Evolutionary conservation across 2,797 vertebrate genomes (phyloP).

Genomic region (Thunnus albacares): DNA sequence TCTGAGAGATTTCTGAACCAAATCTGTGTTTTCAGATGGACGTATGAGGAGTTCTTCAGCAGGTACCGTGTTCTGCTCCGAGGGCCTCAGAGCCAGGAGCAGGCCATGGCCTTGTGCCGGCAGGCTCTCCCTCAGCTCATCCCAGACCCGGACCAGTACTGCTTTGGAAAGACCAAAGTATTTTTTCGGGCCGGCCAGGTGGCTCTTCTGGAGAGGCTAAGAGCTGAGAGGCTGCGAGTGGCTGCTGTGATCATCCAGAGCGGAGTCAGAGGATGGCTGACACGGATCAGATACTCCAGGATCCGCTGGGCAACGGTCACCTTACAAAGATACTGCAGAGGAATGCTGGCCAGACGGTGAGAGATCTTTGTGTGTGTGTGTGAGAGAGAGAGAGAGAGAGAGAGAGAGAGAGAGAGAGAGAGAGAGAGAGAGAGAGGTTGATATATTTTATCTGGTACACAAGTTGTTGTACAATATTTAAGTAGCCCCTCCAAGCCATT

Average conservation of each 20-base stretch:
- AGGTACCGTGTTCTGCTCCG: conserved; percentile 84
- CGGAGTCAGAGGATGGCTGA: conserved; percentile 85
- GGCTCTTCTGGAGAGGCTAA: conserved; percentile 86
- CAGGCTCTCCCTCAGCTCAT: conserved; percentile 79
- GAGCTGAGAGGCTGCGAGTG: conserved; percentile 72
- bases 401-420: neutral
- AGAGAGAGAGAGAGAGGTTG: neutral
- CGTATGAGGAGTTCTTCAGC: conserved; percentile 84
- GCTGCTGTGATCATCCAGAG: conserved; percentile 86
- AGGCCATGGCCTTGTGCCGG: conserved; percentile 72
- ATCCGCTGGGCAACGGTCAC: conserved; percentile 62
- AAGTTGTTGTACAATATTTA: no score
- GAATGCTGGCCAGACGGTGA: conserved; percentile 83
- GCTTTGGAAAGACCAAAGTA: conserved; percentile 87
- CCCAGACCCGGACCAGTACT: conserved; percentile 81
- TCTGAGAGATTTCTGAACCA: neutral
- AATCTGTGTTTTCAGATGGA: conserved; percentile 79
- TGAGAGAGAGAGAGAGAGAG: neutral
- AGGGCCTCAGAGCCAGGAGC: conserved; percentile 60
- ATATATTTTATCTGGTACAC: neutral
- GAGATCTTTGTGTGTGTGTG: neutral
- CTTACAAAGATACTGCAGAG: conserved; percentile 83
- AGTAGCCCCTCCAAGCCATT: neutral
- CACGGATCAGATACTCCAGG: conserved; percentile 59
- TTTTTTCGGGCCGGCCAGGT: conserved; percentile 88